Conservation (phyloP, 2,113 vertebrate species). For the Zosterops borbonicus region DNA sequence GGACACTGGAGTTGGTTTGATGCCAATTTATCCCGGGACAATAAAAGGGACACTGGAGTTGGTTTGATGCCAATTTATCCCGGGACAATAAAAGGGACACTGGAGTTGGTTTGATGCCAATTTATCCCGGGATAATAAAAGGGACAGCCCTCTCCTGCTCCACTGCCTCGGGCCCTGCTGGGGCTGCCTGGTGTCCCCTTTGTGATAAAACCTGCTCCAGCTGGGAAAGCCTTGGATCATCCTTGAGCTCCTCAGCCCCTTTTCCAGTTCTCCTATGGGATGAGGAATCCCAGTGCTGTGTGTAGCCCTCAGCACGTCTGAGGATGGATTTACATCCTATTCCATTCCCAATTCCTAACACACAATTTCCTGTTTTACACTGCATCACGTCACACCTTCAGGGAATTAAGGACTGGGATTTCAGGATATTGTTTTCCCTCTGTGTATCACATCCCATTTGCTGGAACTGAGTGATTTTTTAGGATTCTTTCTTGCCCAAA, state of each 20-base stretch:
- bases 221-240: neutral
- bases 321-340: neutral
- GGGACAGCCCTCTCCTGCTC: neutral
- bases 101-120: neutral
- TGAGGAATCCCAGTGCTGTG: neutral
- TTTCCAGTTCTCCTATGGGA: neutral
- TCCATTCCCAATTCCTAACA: neutral
- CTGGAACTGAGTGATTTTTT: neutral
- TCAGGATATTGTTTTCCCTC: fast-evolving
- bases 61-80: neutral
- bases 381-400: neutral
- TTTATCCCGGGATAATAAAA: neutral
- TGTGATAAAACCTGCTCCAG: neutral
- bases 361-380: neutral
- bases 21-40: too few species aligned
- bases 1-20: too few species aligned
- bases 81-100: neutral
- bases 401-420: neutral
- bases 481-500: neutral
- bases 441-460: fast-evolving
- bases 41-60: neutral
- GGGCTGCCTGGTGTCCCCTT: neutral
- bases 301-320: neutral
- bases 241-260: neutral
- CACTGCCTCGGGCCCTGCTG: fast-evolving